A percentile compares a stretch with the other conserved stretches of the same genome.
phyloP scores from a whole-genome alignment of 2,113 vertebrate genomes.

The Neogobius melanostomus region DNA sequence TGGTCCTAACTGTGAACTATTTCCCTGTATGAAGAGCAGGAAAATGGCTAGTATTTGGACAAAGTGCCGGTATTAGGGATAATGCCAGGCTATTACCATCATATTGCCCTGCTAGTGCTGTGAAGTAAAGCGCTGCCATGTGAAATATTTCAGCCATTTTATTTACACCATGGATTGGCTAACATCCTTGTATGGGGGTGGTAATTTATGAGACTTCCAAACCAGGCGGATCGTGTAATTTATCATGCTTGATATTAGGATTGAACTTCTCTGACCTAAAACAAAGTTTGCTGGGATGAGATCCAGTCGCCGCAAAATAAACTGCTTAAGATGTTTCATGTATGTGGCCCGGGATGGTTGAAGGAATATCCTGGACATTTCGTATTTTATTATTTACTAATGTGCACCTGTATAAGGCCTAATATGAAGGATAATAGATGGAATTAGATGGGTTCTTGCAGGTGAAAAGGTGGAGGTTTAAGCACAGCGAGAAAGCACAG shows the following conservation, averaged over 20 bases:
- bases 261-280: no score
- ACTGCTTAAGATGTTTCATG: background rate
- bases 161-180: no score
- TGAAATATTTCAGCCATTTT: background rate
- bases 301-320: background rate
- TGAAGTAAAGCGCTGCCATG: background rate
- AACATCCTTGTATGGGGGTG: no score
- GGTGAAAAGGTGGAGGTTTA: conserved; percentile 13
- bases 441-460: conserved; percentile 3
- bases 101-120: no score
- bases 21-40: no score
- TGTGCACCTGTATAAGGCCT: background rate
- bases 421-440: conserved; percentile 5
- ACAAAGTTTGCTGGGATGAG: no score
- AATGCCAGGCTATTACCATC: no score
- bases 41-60: no score
- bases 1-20: no score
- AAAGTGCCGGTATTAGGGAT: no score
- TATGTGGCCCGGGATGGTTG: background rate
- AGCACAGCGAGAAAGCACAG: conserved; percentile 33
- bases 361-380: background rate
- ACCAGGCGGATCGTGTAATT: no score
- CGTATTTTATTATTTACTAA: background rate
- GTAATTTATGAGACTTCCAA: background rate
- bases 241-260: no score